These are phyloP conservation scores for Limnothrissa miodon DNA, from an alignment of 2,113 vertebrate species.

Conservation along the genomic window DNA sequence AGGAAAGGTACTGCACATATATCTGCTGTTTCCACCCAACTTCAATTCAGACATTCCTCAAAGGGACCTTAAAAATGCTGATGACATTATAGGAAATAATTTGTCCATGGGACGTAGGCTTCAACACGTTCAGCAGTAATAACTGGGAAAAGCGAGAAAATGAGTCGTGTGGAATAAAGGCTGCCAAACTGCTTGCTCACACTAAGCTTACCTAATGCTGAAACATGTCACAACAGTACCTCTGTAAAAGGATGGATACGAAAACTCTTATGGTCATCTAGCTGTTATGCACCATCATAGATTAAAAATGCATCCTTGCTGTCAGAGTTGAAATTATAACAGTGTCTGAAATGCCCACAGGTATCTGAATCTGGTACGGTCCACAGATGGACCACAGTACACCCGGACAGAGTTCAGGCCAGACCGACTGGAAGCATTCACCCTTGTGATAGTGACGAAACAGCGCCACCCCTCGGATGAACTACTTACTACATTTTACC, in stretches of 20 bases:
- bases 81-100: not conserved
- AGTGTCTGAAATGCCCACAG: not conserved
- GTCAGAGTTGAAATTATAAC: not conserved
- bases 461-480: conserved; percentile 48
- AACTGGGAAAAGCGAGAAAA: not conserved
- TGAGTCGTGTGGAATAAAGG: not conserved
- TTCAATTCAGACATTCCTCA: not conserved
- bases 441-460: conserved; percentile 53
- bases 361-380: conserved; percentile 47
- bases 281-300: not conserved
- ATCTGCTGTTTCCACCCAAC: not conserved
- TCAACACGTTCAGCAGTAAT: not conserved
- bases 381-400: conserved; percentile 40
- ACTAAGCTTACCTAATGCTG: not conserved
- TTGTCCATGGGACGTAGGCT: not conserved
- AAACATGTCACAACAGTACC: not conserved
- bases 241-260: not conserved
- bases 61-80: not conserved
- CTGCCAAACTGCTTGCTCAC: not conserved
- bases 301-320: not conserved
- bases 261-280: not conserved
- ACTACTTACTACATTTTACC: conserved; percentile 56
- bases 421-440: conserved; percentile 45
- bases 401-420: conserved; percentile 55
- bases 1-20: conserved; percentile 25